phyloP scores from a whole-genome alignment of 53 echinoderm and acorn worm species.

The Crossaster papposus region DNA sequence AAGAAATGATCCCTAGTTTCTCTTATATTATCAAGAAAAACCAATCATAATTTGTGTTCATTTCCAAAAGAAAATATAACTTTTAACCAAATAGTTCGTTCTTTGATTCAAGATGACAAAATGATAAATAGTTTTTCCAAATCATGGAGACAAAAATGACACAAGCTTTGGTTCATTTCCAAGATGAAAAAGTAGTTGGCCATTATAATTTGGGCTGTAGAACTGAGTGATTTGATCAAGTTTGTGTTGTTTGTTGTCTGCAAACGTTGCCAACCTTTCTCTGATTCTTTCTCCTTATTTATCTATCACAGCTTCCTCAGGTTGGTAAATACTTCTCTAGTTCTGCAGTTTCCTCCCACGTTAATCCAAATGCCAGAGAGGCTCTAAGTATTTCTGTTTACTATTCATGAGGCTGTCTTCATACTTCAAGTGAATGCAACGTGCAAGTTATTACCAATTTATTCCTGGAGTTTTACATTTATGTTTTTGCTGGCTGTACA shows the following conservation, averaged over 20 bases:
- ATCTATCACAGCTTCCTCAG: conserved; percentile 54
- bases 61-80: too few relatives aligned
- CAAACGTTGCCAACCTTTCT: background rate
- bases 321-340: conserved; percentile 24
- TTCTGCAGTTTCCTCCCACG: conserved; percentile 20
- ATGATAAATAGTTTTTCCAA: too few relatives aligned
- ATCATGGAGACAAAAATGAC: too few relatives aligned
- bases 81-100: too few relatives aligned
- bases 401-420: background rate
- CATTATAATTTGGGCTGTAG: too few relatives aligned
- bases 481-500: background rate
- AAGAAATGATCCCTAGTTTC: too few relatives aligned
- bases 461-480: too few relatives aligned
- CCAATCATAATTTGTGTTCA: too few relatives aligned
- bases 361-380: background rate
- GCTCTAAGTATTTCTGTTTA: conserved; percentile 43
- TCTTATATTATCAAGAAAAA: too few relatives aligned
- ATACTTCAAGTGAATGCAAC: conserved; percentile 14
- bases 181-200: too few relatives aligned
- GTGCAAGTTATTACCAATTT: background rate
- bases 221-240: background rate
- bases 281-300: conserved; percentile 19
- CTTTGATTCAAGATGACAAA: too few relatives aligned
- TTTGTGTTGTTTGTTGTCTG: background rate
- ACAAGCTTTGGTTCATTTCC: too few relatives aligned